Percentiles rank a stretch among this genome's conserved stretches.
These are phyloP conservation scores for Bos javanicus DNA, from an alignment of 2,113 vertebrate species.

Conservation along the genomic window DNA sequence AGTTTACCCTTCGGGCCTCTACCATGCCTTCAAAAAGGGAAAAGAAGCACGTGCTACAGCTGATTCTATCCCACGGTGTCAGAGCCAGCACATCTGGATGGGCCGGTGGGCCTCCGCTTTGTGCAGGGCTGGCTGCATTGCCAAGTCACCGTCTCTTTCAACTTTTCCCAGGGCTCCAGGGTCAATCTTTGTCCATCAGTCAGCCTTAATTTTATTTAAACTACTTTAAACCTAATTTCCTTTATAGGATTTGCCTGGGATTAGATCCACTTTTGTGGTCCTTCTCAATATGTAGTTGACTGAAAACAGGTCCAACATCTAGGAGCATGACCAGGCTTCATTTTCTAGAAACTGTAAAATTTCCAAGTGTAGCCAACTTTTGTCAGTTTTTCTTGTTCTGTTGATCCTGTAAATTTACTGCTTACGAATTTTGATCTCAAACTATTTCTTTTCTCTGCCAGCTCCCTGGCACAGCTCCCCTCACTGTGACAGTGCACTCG, in stretches of 20 bases:
- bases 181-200: not conserved
- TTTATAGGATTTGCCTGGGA: not conserved
- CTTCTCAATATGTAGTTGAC: not conserved
- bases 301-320: not conserved
- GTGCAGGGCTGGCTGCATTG: not conserved
- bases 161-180: not conserved
- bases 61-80: not conserved
- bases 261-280: not conserved
- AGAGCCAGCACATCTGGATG: not conserved
- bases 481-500: not conserved
- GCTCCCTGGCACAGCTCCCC: not conserved
- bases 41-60: not conserved
- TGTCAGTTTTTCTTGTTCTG: not conserved
- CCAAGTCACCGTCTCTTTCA: not conserved
- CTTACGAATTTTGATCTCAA: not conserved
- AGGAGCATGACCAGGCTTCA: not conserved
- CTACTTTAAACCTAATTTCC: not conserved
- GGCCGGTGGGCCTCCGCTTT: not conserved
- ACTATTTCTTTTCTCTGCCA: not conserved
- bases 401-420: not conserved
- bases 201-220: not conserved
- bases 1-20: not conserved
- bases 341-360: not conserved
- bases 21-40: not conserved
- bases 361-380: not conserved